Percentiles rank a stretch among this genome's conserved stretches.
phyloP scores from a whole-genome alignment of 2,888 invertebrate species.

The Byasa hedistus region DNA sequence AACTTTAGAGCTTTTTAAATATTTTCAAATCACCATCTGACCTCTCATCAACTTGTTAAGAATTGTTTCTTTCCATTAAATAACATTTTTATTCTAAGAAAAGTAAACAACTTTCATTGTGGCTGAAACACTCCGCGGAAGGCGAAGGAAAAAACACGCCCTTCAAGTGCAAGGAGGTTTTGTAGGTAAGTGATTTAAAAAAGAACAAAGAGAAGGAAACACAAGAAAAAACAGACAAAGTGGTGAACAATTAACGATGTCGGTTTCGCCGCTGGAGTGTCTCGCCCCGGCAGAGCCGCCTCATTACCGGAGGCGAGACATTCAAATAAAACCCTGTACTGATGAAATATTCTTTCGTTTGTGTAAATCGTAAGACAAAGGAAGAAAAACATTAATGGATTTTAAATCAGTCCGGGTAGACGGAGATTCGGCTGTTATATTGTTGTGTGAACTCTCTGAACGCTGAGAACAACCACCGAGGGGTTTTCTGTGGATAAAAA shows the following conservation, averaged over 20 bases:
- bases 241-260: constrained; percentile 29
- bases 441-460: too few species aligned
- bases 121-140: not conserved
- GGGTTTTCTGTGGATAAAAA: too few species aligned
- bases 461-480: too few species aligned
- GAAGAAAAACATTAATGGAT: too few species aligned
- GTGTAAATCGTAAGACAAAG: not conserved
- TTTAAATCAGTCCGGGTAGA: too few species aligned
- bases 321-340: constrained; percentile 18
- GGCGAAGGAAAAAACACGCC: constrained; percentile 3
- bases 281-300: constrained; percentile 9
- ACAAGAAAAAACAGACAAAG: constrained; percentile 11
- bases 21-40: too few species aligned
- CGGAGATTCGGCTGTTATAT: too few species aligned
- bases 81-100: too few species aligned
- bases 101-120: not conserved
- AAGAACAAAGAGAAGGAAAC: constrained; percentile 20
- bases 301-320: constrained; percentile 24
- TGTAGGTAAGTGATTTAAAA: constrained; percentile 17
- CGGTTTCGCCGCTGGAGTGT: constrained; percentile 20
- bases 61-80: too few species aligned
- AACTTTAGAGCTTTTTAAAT: too few species aligned
- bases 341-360: constrained; percentile 23
- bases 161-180: constrained; percentile 15
- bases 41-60: too few species aligned